These are phyloP conservation scores for Clarias platycephalus DNA, from an alignment of 2,797 vertebrate species.

Conservation along the genomic window DNA sequence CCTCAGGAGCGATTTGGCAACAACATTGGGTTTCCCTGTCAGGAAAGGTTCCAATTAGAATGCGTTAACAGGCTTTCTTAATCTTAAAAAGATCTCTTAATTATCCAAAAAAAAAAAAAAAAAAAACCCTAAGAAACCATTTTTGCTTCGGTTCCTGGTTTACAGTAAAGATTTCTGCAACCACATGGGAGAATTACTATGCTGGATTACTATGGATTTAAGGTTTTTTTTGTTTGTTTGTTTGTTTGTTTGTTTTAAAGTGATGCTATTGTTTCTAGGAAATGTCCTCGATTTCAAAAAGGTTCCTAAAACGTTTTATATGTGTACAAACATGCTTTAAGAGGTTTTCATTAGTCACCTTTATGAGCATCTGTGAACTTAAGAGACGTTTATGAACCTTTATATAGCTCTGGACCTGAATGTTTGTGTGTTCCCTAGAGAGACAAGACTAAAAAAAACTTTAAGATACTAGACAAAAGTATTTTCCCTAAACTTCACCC, in stretches of 20 bases:
- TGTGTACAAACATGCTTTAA: background rate
- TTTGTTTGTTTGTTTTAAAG: no score
- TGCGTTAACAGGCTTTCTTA: background rate
- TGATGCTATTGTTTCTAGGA: background rate
- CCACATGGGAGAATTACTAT: background rate
- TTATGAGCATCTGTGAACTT: background rate
- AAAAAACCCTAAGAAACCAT: background rate
- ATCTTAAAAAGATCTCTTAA: background rate
- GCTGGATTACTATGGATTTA: background rate
- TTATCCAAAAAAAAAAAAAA: background rate
- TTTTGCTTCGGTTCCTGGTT: background rate
- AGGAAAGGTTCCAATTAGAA: constrained; percentile 7
- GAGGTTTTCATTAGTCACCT: background rate
- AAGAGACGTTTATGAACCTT: background rate
- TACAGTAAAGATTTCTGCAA: background rate
- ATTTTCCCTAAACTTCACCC: background rate
- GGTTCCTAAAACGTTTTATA: background rate
- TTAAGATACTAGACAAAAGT: background rate
- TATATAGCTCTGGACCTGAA: background rate
- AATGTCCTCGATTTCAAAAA: background rate
- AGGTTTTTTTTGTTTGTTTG: no score
- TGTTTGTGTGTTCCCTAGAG: background rate
- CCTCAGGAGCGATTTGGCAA: constrained; percentile 9
- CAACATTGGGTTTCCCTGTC: background rate
- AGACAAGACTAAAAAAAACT: background rate